A percentile compares a stretch with the other conserved stretches of the same genome.
These are phyloP conservation scores for Mormyrus hasselquistii DNA, from an alignment of 2,797 vertebrate species.

Conservation along the genomic window DNA sequence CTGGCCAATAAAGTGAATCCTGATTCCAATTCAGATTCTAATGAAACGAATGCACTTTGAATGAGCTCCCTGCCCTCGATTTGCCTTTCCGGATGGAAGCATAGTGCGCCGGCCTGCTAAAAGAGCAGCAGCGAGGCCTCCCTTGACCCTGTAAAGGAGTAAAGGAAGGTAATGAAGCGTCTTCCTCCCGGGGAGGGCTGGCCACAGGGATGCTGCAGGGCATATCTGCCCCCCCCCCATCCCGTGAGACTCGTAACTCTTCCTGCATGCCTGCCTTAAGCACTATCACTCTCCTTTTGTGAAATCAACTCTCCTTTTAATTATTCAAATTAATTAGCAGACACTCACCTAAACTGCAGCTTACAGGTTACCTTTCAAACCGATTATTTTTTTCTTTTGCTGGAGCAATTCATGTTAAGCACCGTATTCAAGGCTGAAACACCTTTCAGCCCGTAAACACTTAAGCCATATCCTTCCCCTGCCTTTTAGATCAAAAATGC, in stretches of 20 bases:
- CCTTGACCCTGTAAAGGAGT: not conserved
- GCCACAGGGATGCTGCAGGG: not conserved
- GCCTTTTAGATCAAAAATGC: not conserved
- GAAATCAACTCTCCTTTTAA: not conserved
- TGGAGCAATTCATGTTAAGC: not conserved
- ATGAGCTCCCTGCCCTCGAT: not conserved
- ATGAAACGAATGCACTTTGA: not conserved
- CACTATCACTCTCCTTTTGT: not conserved
- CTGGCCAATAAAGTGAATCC: not conserved
- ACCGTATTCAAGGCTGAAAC: not conserved
- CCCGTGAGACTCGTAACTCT: conserved; percentile 43
- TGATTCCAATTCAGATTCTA: not conserved
- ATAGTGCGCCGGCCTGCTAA: not conserved
- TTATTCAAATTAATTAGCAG: not conserved
- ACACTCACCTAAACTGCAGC: not conserved
- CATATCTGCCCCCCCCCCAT: conserved; percentile 47
- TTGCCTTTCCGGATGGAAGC: not conserved
- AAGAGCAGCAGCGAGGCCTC: not conserved
- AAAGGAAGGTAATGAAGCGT: not conserved
- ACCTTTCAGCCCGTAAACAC: not conserved
- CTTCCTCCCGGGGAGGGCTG: not conserved
- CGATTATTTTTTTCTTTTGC: not conserved
- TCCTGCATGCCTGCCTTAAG: conserved; percentile 2
- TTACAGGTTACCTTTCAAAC: not conserved
- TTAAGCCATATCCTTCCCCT: not conserved